phyloP scores from a whole-genome alignment of 2,888 invertebrate genomes.

The Apodemia duryi region DNA sequence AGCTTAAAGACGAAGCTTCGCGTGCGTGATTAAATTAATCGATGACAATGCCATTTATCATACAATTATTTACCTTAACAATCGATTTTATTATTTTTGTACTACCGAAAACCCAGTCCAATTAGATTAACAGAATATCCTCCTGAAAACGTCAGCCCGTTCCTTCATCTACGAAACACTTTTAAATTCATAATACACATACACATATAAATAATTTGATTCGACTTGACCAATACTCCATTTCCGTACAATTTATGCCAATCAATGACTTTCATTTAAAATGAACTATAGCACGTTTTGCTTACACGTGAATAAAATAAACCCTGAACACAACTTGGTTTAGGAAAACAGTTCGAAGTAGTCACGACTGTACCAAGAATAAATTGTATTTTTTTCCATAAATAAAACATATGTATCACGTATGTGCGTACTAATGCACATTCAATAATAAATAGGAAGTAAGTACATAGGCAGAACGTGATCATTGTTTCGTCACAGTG shows the following conservation, averaged over 20 bases:
- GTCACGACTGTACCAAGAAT: neutral
- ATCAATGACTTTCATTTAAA: neutral
- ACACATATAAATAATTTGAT: no score
- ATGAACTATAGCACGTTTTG: neutral
- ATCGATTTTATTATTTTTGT: no score
- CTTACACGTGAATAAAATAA: neutral
- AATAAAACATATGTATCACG: slow-evolving; percentile 16
- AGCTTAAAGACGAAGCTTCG: no score
- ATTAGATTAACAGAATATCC: no score
- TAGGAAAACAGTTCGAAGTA: neutral
- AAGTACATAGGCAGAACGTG: slow-evolving; percentile 9
- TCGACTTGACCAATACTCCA: neutral
- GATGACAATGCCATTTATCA: no score
- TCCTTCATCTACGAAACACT: no score
- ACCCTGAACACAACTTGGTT: neutral
- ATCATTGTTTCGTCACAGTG: slow-evolving; percentile 7
- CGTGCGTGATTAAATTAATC: no score
- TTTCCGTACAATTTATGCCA: neutral
- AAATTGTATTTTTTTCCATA: slow-evolving; percentile 1
- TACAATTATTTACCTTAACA: no score
- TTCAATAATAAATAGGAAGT: slow-evolving; percentile 6
- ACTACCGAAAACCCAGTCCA: no score
- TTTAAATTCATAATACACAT: no score
- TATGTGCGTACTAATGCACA: neutral
- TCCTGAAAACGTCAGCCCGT: no score